Evolutionary conservation across 2,888 invertebrate genomes (phyloP).

Genomic region (Drosophila sordidula): DNA sequence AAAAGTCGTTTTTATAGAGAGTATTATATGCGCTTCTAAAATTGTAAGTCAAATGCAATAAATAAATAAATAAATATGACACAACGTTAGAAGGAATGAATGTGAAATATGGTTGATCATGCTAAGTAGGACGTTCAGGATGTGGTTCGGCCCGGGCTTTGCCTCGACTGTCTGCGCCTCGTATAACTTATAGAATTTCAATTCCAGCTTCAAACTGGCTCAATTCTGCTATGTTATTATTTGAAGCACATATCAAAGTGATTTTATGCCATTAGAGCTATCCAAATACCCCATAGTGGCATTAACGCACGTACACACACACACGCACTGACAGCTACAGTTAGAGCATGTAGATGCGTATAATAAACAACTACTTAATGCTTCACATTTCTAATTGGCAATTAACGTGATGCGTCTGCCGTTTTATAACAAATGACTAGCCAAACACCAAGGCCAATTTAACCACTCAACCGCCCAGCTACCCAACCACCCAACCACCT

Average conservation of each 20-base stretch:
- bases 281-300: background rate
- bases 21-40: no score
- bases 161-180: no score
- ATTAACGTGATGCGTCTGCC: constrained; percentile 63
- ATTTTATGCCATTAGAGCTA: background rate
- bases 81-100: no score
- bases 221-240: no score
- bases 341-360: constrained; percentile 9
- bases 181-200: no score
- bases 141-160: no score
- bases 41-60: no score
- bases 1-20: no score
- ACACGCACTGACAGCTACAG: background rate
- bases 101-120: no score
- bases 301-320: constrained; percentile 7
- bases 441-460: constrained; percentile 43
- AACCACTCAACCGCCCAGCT: constrained; percentile 6
- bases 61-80: no score
- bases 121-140: no score
- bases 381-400: constrained; percentile 65
- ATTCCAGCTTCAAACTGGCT: no score
- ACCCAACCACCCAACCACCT: background rate
- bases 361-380: constrained; percentile 58
- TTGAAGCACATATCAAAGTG: background rate
- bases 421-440: constrained; percentile 57